Percentiles rank a stretch among this genome's conserved stretches.
phyloP scores from a whole-genome alignment of 2,888 invertebrate genomes.

The Cosmorhoe ocellata region DNA sequence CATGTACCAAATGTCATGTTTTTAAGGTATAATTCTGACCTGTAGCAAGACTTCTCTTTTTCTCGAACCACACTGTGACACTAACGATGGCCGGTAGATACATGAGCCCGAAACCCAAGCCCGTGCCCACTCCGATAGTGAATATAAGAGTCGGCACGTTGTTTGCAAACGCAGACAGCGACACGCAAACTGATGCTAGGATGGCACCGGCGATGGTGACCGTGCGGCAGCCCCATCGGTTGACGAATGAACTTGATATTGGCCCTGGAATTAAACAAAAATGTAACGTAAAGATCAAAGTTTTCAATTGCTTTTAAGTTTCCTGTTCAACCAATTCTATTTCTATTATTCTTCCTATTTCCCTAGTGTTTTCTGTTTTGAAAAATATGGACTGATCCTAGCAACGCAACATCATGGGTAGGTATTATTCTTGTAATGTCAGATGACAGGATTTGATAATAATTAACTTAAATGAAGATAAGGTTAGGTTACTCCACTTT shows the following conservation, averaged over 20 bases:
- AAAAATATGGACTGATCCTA: too few relatives aligned
- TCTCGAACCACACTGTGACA: constrained; percentile 98
- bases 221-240: constrained; percentile 95
- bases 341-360: too few relatives aligned
- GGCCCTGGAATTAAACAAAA: constrained; percentile 87
- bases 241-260: constrained; percentile 96
- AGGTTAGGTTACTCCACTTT: too few relatives aligned
- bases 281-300: not conserved
- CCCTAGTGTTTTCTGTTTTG: too few relatives aligned
- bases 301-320: too few relatives aligned
- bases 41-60: constrained; percentile 95
- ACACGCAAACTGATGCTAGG: constrained; percentile 89
- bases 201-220: constrained; percentile 96
- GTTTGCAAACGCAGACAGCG: constrained; percentile 90
- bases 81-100: constrained; percentile 99
- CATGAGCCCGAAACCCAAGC: constrained; percentile 97
- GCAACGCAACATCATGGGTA: too few relatives aligned
- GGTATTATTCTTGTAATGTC: too few relatives aligned
- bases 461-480: too few relatives aligned
- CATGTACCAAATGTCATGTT: too few relatives aligned
- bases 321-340: too few relatives aligned
- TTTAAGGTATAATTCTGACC: constrained; percentile 61
- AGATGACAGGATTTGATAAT: too few relatives aligned
- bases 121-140: constrained; percentile 97
- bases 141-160: constrained; percentile 93